Evolutionary conservation across 2,888 invertebrate genomes (phyloP).

Genomic region (Amphipoea lucens): DNA sequence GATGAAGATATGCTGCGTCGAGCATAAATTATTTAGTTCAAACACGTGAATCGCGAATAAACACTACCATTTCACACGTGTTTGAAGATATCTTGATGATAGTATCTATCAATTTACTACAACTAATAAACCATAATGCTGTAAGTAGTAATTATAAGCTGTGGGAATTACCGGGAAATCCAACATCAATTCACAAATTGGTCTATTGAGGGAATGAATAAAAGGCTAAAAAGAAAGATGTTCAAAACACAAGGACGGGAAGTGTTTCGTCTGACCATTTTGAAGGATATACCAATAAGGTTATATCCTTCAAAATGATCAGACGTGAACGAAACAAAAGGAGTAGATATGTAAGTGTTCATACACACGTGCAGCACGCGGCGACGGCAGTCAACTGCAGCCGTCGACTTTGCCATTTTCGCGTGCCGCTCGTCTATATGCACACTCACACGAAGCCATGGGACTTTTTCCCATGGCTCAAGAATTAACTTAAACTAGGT

Average conservation of each 20-base stretch:
- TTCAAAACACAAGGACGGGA: background rate
- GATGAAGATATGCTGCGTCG: background rate
- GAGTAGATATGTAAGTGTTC: background rate
- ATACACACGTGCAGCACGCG: too few relatives aligned
- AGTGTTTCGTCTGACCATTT: too few relatives aligned
- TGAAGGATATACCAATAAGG: too few relatives aligned
- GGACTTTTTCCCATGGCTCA: too few relatives aligned
- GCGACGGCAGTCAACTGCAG: too few relatives aligned
- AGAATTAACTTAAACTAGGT: too few relatives aligned
- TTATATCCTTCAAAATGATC: background rate
- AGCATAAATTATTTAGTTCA: too few relatives aligned
- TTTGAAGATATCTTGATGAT: background rate
- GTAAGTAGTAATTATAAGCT: background rate
- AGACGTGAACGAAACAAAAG: background rate
- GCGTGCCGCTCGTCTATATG: too few relatives aligned
- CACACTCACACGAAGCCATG: background rate
- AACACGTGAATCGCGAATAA: background rate
- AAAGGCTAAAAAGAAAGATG: background rate
- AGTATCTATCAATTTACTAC: background rate
- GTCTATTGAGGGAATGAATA: background rate
- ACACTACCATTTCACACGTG: background rate
- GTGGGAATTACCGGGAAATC: background rate
- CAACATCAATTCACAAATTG: background rate
- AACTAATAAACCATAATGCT: background rate
- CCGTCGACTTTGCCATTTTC: too few relatives aligned